Base-by-base conservation (phyloP, 1,140 invertebrate species). In the Scaptodrosophila lebanonensis region DNA sequence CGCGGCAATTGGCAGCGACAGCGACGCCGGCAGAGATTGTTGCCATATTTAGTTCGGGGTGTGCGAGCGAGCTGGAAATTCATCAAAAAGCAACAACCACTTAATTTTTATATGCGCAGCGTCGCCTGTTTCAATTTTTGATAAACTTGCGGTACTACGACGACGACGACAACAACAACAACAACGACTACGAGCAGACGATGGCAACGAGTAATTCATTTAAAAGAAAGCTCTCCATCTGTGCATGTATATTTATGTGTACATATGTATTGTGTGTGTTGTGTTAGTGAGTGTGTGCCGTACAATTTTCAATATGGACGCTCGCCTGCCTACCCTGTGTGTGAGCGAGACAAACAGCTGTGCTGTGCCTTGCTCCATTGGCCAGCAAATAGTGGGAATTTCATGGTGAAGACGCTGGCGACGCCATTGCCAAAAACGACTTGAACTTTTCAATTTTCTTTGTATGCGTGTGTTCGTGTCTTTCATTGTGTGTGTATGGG, bases 71-170 rank as follows among this genome's bases (percentile, higher is more conserved):
- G 68, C 60, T 42, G 51, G 73, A 85, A 85, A 85, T 85, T 85
- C 77, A 85, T 85, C 77, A 85, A 85, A 66, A 67, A 69, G 70
- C 68, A 75, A 79, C 62, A 79, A 75, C 70, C 83, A 83, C 83
- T 85, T 85, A 85, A 85, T 85, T 85, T 85, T 85, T 83, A 83
- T 85, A 73, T 70, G 70, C 65, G 54, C 57, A 54, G 51, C 69
- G 50, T 60, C 59, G 65, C 51, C 66, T 72, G 69, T 82, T 84
- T 83, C 70, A 79, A 79, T 84, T 79, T n/a, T 84, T 83, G 76
- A 73, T 84, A 76, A 79, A 82, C 70, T 66, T 56, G 49, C 13
- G 20, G 8, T 8, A 29, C 48, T n/a, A 33, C 40, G 16, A 33
- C 32, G 12, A 3, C 32, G 12, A 39, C 38, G 15, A 39, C 9